phyloP scores from a whole-genome alignment of 2,113 vertebrate genomes.

The Nerophis lumbriciformis region DNA sequence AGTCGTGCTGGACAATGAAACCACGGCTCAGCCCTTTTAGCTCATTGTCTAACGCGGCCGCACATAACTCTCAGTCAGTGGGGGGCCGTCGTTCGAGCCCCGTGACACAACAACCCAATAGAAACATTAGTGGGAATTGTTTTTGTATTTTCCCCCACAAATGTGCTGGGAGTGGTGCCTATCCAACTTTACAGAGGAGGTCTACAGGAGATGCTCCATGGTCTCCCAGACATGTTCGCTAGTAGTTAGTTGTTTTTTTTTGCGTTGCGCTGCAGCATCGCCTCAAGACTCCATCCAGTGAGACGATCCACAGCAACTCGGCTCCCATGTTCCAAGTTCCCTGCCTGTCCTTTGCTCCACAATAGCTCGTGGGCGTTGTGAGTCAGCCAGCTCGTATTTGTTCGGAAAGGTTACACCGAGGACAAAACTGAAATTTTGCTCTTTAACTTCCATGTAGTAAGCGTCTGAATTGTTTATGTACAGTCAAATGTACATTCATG shows the following conservation, averaged over 20 bases:
- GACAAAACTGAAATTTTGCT: not conserved
- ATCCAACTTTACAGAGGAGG: not conserved
- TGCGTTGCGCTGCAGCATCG: not conserved
- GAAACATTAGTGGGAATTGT: too few relatives aligned
- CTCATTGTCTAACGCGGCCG: too few relatives aligned
- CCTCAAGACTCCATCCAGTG: not conserved
- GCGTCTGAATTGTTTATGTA: not conserved
- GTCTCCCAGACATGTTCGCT: not conserved
- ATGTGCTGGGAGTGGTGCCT: too few relatives aligned
- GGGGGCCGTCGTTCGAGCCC: too few relatives aligned
- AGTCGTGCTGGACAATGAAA: too few relatives aligned
- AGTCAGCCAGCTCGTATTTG: conserved; percentile 2
- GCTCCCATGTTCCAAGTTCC: conserved; percentile 21
- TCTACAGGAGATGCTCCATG: not conserved
- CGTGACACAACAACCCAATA: too few relatives aligned
- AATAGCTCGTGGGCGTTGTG: conserved; percentile 17
- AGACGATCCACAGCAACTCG: not conserved
- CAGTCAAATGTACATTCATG: not conserved
- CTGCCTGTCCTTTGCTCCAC: conserved; percentile 20
- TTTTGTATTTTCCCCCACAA: too few relatives aligned
- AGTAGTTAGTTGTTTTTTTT: conserved; percentile 14
- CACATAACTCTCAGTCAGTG: too few relatives aligned
- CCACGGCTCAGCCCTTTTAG: too few relatives aligned
- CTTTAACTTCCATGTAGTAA: too few relatives aligned
- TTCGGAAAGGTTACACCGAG: conserved; percentile 6